Evolutionary conservation across 1,140 invertebrate genomes (phyloP), one percentile per base, ranked within the genome.

Genomic region (Eurosta solidaginis): DNA sequence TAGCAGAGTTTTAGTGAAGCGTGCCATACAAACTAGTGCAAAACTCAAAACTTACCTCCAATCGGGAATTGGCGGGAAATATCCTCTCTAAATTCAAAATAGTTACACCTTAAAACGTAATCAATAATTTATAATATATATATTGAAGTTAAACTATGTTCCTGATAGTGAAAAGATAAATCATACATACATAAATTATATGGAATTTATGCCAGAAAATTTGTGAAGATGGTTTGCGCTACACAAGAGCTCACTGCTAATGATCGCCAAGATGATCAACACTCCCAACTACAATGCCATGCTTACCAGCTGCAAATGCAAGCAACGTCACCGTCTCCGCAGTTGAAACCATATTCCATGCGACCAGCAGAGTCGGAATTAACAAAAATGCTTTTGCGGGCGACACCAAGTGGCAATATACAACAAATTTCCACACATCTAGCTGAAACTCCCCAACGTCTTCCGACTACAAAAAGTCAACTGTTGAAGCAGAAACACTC

Each of bases 401-500:
- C 83, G 52, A 83, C 84, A 63, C 78, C 81, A 52, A 77, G 52
- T 9, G 20, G 27, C 76, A 84, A 84, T 80, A 68, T 83, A 76
- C 81, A 81, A 80, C 52, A 79, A 22, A 52, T 47, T 75, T 5
- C 63, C 22, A 50, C 80, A 59, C 29, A 54, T 68, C 0, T 40
- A 74, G 2, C 40, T 40, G 29, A 47, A 59, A 74, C 68, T 33
- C 0, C 33, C 33, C 7, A 47, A 47, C 27, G 50, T n/a, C 7
- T 77, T 5, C 22, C 45, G 33, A 36, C 80, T 59, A 25, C 82
- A 79, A 87, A 86, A 80, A 87, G 84, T 79, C 82, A 84, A 77
- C 82, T 86, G 79, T 80, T 87, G 36, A 87, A 87, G 79, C 84
- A 87, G 76, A 81, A 84, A 63, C 86, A 88, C 40, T 86, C 86